Percentiles rank a stretch among this genome's conserved stretches.
Conservation (phyloP, 2,113 vertebrate species). For the Penelope pileata region DNA sequence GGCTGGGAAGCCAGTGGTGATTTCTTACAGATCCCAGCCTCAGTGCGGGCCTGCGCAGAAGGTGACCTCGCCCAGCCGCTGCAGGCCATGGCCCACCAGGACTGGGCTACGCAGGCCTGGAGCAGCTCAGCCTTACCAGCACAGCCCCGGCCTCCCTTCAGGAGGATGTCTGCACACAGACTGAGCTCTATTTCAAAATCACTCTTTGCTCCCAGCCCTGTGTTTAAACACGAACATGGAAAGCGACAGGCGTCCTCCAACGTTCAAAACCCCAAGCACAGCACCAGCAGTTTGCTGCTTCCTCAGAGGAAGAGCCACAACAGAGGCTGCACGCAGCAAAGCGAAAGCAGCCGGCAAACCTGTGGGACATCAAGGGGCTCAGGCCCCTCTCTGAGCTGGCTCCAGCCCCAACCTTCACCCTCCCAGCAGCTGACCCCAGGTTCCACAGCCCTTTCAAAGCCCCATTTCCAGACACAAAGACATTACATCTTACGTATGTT, state of each 20-base stretch:
- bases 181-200: not conserved
- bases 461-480: not conserved
- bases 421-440: not conserved
- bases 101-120: accelerated
- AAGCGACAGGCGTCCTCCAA: not conserved
- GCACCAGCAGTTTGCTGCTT: not conserved
- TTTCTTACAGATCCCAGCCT: not conserved
- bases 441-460: not conserved
- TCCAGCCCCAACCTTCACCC: accelerated
- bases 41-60: not conserved
- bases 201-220: not conserved
- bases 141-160: not conserved
- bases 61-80: not conserved
- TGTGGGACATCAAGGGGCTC: accelerated
- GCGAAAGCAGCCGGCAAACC: not conserved
- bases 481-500: not conserved
- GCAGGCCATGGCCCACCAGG: accelerated
- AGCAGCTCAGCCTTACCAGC: not conserved
- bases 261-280: not conserved
- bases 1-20: not conserved
- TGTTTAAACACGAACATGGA: slow-evolving; percentile 27
- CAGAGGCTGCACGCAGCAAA: not conserved
- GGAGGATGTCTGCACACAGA: slow-evolving; percentile 28
- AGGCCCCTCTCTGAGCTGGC: accelerated
- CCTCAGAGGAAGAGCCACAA: not conserved